These are phyloP conservation scores for Scaptodrosophila lebanonensis DNA, from an alignment of 1,140 invertebrate species.

Conservation along the genomic window DNA sequence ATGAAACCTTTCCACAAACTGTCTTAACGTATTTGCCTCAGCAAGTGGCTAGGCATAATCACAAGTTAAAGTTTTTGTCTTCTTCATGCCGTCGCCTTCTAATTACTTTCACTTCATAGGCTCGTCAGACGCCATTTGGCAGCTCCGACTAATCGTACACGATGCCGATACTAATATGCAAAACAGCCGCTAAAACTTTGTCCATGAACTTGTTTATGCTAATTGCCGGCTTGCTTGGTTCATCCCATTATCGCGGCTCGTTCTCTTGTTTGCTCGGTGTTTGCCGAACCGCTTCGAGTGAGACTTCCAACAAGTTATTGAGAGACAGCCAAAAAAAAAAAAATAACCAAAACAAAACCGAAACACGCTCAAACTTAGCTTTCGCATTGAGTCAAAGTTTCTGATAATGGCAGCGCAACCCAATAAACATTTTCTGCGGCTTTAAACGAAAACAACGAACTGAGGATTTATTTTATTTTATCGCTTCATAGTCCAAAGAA, in stretches of 20 bases:
- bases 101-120: slow-evolving; percentile 39
- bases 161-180: slow-evolving; percentile 39
- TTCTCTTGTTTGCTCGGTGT: slow-evolving; percentile 14
- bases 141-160: slow-evolving; percentile 32
- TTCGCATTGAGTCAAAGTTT: slow-evolving; percentile 36
- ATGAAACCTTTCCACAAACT: too few relatives aligned
- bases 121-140: background rate
- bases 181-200: slow-evolving; percentile 57
- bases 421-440: background rate
- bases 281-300: too few relatives aligned
- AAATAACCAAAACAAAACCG: background rate
- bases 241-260: background rate
- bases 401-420: slow-evolving; percentile 15
- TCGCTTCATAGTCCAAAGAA: slow-evolving; percentile 55
- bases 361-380: slow-evolving; percentile 20
- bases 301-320: background rate
- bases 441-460: background rate
- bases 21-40: too few relatives aligned
- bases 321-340: too few relatives aligned
- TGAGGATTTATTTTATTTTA: slow-evolving; percentile 54
- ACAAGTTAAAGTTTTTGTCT: slow-evolving; percentile 31
- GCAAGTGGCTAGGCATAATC: slow-evolving; percentile 7
- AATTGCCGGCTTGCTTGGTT: slow-evolving; percentile 47
- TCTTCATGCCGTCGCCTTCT: slow-evolving; percentile 15
- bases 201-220: slow-evolving; percentile 70